Conservation (phyloP, 2,797 vertebrate genomes). For the Falco rusticolus region DNA sequence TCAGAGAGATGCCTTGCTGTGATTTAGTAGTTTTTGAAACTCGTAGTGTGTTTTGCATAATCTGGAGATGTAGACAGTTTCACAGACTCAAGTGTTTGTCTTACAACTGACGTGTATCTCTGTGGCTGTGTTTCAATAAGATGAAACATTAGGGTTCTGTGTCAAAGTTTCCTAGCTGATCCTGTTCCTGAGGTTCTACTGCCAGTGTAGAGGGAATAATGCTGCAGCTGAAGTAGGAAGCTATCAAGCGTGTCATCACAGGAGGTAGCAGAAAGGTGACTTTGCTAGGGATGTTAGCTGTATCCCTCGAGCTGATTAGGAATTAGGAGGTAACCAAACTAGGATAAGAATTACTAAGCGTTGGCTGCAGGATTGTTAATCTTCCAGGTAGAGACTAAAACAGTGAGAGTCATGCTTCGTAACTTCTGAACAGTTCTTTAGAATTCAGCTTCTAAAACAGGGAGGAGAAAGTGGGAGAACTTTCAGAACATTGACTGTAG, state of each 20-base stretch:
- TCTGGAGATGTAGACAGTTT: background rate
- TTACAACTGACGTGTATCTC: background rate
- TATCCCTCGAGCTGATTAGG: background rate
- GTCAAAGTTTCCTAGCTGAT: background rate
- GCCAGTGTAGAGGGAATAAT: background rate
- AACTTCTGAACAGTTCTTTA: background rate
- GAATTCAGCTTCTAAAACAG: background rate
- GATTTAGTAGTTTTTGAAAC: background rate
- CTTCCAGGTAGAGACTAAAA: background rate
- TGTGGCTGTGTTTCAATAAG: background rate
- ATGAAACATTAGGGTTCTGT: background rate
- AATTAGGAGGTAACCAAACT: background rate
- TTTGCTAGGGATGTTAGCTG: background rate
- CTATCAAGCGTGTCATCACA: background rate
- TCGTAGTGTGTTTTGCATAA: background rate
- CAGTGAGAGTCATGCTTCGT: background rate
- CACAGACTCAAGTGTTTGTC: background rate
- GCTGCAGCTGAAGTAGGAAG: background rate
- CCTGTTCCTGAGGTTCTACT: background rate
- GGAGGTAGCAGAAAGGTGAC: background rate
- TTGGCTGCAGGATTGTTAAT: background rate
- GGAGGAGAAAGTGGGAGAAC: background rate
- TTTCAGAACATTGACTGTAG: background rate
- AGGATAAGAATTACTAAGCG: background rate
- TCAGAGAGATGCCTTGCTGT: background rate